Evolutionary conservation across 2,888 invertebrate genomes (phyloP).

Genomic region (Pteria penguin): DNA sequence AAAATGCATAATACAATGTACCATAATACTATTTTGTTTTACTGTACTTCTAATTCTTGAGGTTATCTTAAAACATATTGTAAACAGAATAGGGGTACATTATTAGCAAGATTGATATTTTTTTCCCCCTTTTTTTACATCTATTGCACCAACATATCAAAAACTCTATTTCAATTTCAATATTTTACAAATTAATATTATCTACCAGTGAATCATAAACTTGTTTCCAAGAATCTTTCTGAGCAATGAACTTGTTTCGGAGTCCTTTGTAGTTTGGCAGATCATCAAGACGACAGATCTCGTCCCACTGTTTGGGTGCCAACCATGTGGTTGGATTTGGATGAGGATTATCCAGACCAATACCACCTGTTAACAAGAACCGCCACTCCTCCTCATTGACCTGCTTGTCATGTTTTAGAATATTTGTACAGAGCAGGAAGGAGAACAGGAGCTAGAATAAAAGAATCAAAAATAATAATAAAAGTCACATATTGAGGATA

Average conservation of each 20-base stretch:
- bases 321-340: slow-evolving; percentile 91
- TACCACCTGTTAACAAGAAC: slow-evolving; percentile 93
- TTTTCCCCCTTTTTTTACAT: no score
- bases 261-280: slow-evolving; percentile 76
- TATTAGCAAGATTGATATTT: background rate
- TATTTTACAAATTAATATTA: no score
- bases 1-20: no score
- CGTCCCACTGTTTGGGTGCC: slow-evolving; percentile 86
- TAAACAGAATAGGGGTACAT: no score
- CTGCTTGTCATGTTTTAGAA: slow-evolving; percentile 79
- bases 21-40: no score
- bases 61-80: no score
- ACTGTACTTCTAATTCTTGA: no score
- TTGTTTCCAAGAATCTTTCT: slow-evolving; percentile 83
- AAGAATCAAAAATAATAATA: no score
- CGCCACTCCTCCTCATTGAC: slow-evolving; percentile 86
- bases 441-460: slow-evolving; percentile 80
- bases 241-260: slow-evolving; percentile 75
- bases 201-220: slow-evolving; percentile 85
- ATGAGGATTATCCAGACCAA: slow-evolving; percentile 88
- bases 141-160: no score
- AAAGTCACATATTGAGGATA: no score
- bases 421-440: slow-evolving; percentile 80
- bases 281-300: slow-evolving; percentile 79
- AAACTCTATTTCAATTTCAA: no score